Base-by-base conservation (phyloP, 2,888 invertebrate species). In the Galeruca laticollis region DNA sequence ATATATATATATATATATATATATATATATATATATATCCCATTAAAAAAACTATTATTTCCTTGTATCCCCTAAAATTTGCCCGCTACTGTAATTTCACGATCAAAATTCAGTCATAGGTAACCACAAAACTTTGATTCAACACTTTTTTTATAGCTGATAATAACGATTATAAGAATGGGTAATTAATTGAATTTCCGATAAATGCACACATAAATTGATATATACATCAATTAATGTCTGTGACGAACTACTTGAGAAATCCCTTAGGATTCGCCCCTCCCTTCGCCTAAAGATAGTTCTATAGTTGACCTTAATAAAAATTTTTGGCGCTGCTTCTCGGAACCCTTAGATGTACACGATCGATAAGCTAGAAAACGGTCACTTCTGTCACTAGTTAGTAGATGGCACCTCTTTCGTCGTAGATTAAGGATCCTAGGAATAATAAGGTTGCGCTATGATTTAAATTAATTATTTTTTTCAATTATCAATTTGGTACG, bases 381-480 rank as follows among this genome's bases (percentile, higher is more conserved):
- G 43, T 60, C 81, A 79, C 79, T 83, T 81, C 73, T 75, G 79
- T 83, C 81, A 80, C 79, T 81, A 81, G 77, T 78, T 71, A 75
- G 77, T 79, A 84, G 83, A 81, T 78, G 84, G 84, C 82, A 76
- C 70, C 68, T 72, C 68, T 6, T 6, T 10, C 37, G 71, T 47
- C 20, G 51, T 51, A 51, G 51, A 69, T 69, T 62, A 63, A 35
- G 49, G 31, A 35, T 57, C 56, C 35, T 57, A 54, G 31, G 4
- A 6, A 54, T 26, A 18, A 11, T 33, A 35, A 18, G 56, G 56
- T 57, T 57, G 33, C 56, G 56, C 56, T 18, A 60, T 13, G 18
- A 33, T 20, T 5, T 10, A 6, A 26, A 26, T 26, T 60, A 40
- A 5, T 11, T 40, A 13, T n/a, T 43, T 15, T n/a, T 43, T 43